Base-by-base conservation (phyloP, 2,113 vertebrate species). In the Cinclus cinclus region DNA sequence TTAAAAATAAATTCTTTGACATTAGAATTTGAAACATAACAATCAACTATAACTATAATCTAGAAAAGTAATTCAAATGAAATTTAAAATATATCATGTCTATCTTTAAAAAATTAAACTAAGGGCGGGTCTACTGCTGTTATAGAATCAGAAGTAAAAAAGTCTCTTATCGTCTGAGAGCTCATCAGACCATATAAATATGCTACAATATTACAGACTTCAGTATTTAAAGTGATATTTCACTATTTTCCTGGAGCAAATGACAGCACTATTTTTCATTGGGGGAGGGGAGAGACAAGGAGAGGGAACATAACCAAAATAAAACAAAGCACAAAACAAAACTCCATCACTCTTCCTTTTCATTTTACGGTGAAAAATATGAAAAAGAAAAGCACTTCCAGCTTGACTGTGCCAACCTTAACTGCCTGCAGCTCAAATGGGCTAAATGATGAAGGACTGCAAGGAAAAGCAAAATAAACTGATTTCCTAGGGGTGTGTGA, bases 251-350 rank as follows among this genome's bases (percentile, higher is more conserved):
- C 14, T 25, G 13, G 11, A 75, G 17, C 15, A 64, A 83, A 80
- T 3, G 3, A 13, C 35, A 52, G 15, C n/a, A 28, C n/a, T 39
- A 14, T 47, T 56, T 56, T 80, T 56, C 37, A 56, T 1, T 37
- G n/a, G 52, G 33, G 41, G 3, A 5, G 5, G 12, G 11, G 3
- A 11, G 19, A 5, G 18, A 13, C 5, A 35, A 44, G 3, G 7
- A 31, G 24, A 30, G 2, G 2, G 21, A 18, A 21, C 13, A 15
- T 19, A 49, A 44, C 4, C 19, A 35, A 37, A 53, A 30, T 42
- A 27, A 37, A 33, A 25, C 11, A 30, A 39, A 42, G 11, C 37
- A 76, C 11, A 52, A 30, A 49, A 28, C 13, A 42, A 60, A 70
- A 23, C 5, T 3, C 8, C 24, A 67, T 23, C 13, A 35, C 1